These are phyloP conservation scores for Erebia palarica DNA, from an alignment of 2,888 invertebrate genomes.

Conservation along the genomic window DNA sequence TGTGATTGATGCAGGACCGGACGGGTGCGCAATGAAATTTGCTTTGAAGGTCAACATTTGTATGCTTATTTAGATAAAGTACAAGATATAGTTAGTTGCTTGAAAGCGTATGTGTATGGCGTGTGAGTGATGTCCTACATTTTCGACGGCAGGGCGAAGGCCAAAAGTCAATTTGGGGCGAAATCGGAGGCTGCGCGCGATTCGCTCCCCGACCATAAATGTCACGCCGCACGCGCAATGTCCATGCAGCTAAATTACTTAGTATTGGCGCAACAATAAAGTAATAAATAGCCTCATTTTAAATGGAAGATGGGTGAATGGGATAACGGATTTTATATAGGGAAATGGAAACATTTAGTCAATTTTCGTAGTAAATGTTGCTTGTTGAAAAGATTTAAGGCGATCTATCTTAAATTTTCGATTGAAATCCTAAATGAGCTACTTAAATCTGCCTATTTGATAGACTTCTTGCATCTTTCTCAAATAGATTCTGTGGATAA, in stretches of 20 bases:
- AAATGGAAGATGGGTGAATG: slow-evolving; percentile 9
- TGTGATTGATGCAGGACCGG: slow-evolving; percentile 16
- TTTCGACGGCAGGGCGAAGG: slow-evolving; percentile 55
- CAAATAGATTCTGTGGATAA: not conserved
- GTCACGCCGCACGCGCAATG: slow-evolving; percentile 68
- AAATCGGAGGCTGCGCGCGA: slow-evolving; percentile 55
- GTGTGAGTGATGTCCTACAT: slow-evolving; percentile 60
- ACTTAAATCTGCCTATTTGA: not conserved
- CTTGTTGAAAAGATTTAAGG: not conserved
- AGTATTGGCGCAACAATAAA: slow-evolving; percentile 44
- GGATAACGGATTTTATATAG: slow-evolving; percentile 7
- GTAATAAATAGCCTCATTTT: slow-evolving; percentile 31
- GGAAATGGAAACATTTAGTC: slow-evolving; percentile 24
- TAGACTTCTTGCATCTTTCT: not conserved
- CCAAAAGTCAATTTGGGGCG: slow-evolving; percentile 69
- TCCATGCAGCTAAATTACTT: slow-evolving; percentile 59
- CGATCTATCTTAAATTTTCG: not conserved
- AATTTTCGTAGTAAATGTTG: slow-evolving; percentile 19
- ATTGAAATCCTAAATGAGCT: not conserved
- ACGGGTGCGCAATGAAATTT: slow-evolving; percentile 17
- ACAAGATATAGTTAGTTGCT: not conserved
- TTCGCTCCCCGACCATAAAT: slow-evolving; percentile 61
- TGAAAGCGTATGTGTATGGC: slow-evolving; percentile 39
- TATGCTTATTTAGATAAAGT: slow-evolving; percentile 15
- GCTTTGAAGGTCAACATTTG: slow-evolving; percentile 26